Percentiles rank a stretch among this genome's conserved stretches.
Conservation (phyloP, 2,113 vertebrate species). For the Sturnira hondurensis region DNA sequence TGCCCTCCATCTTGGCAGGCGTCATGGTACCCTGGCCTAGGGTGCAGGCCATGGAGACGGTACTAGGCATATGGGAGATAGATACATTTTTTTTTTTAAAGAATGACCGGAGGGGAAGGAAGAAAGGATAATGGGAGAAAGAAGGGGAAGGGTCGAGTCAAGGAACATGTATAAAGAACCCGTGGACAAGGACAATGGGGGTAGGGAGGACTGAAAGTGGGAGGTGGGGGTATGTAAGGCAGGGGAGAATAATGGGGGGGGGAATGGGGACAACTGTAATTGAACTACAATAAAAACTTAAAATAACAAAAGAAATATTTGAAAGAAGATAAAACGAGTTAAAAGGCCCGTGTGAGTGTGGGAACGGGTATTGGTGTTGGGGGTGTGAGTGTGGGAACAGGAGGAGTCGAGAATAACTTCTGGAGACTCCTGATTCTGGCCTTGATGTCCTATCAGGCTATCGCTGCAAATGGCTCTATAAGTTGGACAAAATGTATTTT, state of each 20-base stretch:
- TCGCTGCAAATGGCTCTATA: neutral
- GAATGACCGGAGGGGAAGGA: neutral
- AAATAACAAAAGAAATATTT: no score
- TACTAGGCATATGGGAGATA: neutral
- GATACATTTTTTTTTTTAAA: neutral
- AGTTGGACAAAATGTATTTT: neutral
- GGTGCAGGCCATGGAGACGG: neutral
- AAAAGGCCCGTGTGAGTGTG: no score
- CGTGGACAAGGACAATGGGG: no score
- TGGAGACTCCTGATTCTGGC: neutral
- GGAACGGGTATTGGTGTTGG: no score
- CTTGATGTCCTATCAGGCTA: neutral
- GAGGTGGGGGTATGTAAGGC: no score
- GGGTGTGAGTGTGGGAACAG: neutral
- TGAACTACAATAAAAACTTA: no score
- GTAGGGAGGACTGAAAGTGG: no score
- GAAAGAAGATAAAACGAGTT: neutral
- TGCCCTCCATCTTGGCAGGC: neutral
- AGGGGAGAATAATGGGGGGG: no score
- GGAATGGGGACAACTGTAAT: no score
- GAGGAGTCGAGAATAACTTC: neutral
- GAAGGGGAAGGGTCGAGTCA: no score
- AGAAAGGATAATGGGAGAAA: no score
- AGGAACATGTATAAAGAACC: no score
- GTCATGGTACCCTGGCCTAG: neutral